phyloP scores from a whole-genome alignment of 1,140 invertebrate species.

The Orussus abietinus region DNA sequence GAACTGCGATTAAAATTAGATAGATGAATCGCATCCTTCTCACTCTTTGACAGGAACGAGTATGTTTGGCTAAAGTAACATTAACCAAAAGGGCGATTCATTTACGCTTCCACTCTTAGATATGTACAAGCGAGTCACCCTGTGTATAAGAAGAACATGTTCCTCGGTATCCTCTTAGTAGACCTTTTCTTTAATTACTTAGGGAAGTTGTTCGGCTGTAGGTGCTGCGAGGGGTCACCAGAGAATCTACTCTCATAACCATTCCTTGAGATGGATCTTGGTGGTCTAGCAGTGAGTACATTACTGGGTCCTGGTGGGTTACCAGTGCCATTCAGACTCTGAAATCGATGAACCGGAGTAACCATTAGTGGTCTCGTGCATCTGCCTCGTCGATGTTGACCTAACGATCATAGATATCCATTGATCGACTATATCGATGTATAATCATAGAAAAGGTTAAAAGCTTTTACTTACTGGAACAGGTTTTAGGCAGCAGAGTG shows the following conservation, averaged over 20 bases:
- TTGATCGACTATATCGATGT: constrained; percentile 3
- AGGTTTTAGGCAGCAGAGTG: constrained; percentile 38
- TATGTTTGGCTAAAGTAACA: too few relatives aligned
- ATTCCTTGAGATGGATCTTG: constrained; percentile 23
- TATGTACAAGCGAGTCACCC: constrained; percentile 41
- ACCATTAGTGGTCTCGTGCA: constrained; percentile 57
- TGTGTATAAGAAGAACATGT: constrained; percentile 45
- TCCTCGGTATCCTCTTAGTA: constrained; percentile 40
- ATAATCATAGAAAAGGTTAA: background rate
- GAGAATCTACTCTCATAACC: constrained; percentile 26
- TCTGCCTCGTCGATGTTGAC: constrained; percentile 26
- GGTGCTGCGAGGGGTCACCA: constrained; percentile 22
- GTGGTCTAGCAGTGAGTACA: constrained; percentile 21
- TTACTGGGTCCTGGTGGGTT: constrained; percentile 31
- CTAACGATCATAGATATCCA: constrained; percentile 14
- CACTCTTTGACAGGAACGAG: too few relatives aligned
- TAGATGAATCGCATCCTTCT: too few relatives aligned
- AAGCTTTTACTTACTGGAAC: constrained; percentile 28
- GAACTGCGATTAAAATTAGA: too few relatives aligned
- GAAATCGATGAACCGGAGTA: constrained; percentile 65
- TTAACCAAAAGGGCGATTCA: constrained; percentile 29
- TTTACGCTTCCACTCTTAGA: constrained; percentile 26
- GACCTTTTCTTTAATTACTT: constrained; percentile 44
- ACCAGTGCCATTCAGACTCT: constrained; percentile 57
- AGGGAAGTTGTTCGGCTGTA: constrained; percentile 31